Base-by-base conservation (phyloP, 2,888 invertebrate species). In the Yponomeuta cagnagella region DNA sequence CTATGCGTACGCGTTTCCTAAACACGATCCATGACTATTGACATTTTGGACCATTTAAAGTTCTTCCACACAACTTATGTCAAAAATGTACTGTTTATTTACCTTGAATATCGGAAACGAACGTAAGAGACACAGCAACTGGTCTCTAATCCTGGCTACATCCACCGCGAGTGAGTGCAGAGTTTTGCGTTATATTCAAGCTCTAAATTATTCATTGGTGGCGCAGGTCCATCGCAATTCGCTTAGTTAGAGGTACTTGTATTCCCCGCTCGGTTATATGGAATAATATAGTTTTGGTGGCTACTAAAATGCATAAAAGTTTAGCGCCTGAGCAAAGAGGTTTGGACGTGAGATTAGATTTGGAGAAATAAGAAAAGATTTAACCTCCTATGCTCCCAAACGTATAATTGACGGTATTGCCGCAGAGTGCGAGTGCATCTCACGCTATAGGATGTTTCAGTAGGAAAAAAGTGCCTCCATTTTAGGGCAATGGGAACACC, bases 261-360 rank as follows among this genome's bases (percentile, higher is more conserved):
- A 58, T 58, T 43, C 43, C 43, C 43, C 43, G 43, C 43, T 43
- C 9, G 8, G 6, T 80, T 79, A 84, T 84, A 82, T 80, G 74
- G 85, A 86, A 86, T 85, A 83, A 84, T 85, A 78, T 84, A 86
- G 83, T 72, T 77, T 73, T 74, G 75, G 75, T 74, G 6, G 9
- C 43, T 43, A 8, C 43, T 43, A 43, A 5, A 43, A 8, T 43
- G 43, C 43, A 6, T 43, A 43, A 43, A 43, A 43, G 43, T 43
- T 43, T 43, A 30, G 65, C 33, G 33, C 65, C 30, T 10, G 30
- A 65, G 33, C 65, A 12, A 33, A 10, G 12, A 30, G 30, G 6
- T 3, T 31, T 12, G 15, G 12, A 12, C 3, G 12, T 3, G 15
- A 58, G 23, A 23, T 23, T 23, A 23, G 23, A 23, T 23, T 23